Evolutionary conservation across 2,888 invertebrate genomes (phyloP).

Genomic region (Drosophila anceps): DNA sequence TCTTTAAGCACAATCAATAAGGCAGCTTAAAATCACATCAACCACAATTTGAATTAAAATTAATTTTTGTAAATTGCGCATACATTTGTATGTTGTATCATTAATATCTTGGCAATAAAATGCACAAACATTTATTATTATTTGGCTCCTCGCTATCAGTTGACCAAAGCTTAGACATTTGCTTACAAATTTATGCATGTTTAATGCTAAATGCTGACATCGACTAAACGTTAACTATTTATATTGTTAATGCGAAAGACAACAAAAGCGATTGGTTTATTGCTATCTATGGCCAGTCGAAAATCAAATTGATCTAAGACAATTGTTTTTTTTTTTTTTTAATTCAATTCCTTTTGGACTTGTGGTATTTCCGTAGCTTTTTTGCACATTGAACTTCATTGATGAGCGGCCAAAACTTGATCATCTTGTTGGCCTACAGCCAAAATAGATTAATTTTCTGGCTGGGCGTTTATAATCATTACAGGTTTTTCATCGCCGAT

Average conservation of each 20-base stretch:
- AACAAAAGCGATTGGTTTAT: background rate
- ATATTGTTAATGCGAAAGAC: background rate
- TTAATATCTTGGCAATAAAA: background rate
- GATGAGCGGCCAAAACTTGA: constrained; percentile 24
- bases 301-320: constrained; percentile 5
- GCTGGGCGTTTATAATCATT: constrained; percentile 33
- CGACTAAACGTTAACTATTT: constrained; percentile 6
- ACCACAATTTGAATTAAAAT: background rate
- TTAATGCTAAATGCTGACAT: constrained; percentile 2
- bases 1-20: background rate
- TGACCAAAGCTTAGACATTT: background rate
- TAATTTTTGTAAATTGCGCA: constrained; percentile 4
- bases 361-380: background rate
- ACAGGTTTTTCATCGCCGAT: constrained; percentile 27
- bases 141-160: background rate
- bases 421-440: constrained; percentile 31
- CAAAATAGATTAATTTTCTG: constrained; percentile 38
- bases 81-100: too few species aligned
- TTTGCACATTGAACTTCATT: constrained; percentile 36
- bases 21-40: background rate
- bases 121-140: background rate
- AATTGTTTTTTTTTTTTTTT: background rate
- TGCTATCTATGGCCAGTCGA: background rate
- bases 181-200: background rate
- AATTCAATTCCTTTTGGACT: background rate